These are phyloP conservation scores for Pogona vitticeps DNA, from an alignment of 2,113 vertebrate species.

Conservation along the genomic window DNA sequence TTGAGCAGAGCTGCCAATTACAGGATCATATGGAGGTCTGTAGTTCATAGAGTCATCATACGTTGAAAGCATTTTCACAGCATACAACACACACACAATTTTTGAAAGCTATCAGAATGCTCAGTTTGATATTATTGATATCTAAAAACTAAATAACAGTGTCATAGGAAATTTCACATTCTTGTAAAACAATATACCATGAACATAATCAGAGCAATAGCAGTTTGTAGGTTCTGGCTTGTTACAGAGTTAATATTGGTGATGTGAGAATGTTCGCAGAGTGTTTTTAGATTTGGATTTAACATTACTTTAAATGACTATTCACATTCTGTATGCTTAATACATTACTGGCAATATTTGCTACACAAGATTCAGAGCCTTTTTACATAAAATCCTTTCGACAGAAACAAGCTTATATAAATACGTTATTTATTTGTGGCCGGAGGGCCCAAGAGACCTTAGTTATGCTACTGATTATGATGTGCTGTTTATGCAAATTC, in stretches of 20 bases:
- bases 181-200: not conserved
- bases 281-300: not conserved
- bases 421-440: conserved; percentile 10
- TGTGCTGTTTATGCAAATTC: conserved; percentile 10
- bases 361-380: not conserved
- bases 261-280: not conserved
- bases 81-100: too few species aligned
- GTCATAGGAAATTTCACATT: not conserved
- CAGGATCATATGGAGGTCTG: too few species aligned
- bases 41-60: too few species aligned
- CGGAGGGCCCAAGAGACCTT: not conserved
- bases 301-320: not conserved
- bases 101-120: not conserved
- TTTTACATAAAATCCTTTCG: not conserved
- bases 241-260: not conserved
- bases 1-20: too few species aligned
- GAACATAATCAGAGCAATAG: not conserved
- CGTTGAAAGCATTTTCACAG: too few species aligned
- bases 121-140: not conserved
- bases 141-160: not conserved
- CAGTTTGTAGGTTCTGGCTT: not conserved
- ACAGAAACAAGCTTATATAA: conserved; percentile 13
- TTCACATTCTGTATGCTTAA: not conserved
- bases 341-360: not conserved
- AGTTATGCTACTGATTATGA: not conserved